These are phyloP conservation scores for Synanthedon andrenaeformis DNA, from an alignment of 2,888 invertebrate genomes.

Conservation along the genomic window DNA sequence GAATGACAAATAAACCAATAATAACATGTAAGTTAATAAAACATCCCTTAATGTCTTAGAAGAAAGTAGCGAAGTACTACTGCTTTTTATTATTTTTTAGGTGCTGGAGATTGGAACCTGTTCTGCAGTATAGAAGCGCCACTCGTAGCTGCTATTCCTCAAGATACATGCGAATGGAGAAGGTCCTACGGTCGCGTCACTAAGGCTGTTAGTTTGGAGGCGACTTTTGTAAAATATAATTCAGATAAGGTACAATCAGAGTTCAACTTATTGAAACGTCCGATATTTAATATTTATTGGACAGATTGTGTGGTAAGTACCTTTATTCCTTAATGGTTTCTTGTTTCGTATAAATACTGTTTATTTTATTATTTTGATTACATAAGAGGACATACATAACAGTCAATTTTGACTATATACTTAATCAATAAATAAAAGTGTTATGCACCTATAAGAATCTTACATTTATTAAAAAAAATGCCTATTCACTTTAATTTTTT, in stretches of 20 bases:
- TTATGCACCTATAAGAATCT: no score
- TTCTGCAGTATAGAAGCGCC: conserved; percentile 86
- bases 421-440: no score
- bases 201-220: conserved; percentile 86
- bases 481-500: no score
- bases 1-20: conserved; percentile 78
- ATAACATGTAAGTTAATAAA: conserved; percentile 75
- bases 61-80: not conserved
- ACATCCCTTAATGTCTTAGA: not conserved
- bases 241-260: conserved; percentile 79
- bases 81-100: conserved; percentile 41
- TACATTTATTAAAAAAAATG: no score
- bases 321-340: not conserved
- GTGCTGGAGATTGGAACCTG: conserved; percentile 86
- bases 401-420: no score
- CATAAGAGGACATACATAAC: no score
- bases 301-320: conserved; percentile 89
- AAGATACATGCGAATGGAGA: conserved; percentile 92
- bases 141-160: conserved; percentile 82
- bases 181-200: conserved; percentile 89
- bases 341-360: not conserved
- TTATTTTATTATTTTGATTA: no score
- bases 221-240: conserved; percentile 84
- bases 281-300: conserved; percentile 95
- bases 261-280: conserved; percentile 85